Percentiles rank a stretch among this genome's conserved stretches.
phyloP scores from a whole-genome alignment of 2,888 invertebrate genomes.

The Drosophila mercatorum region DNA sequence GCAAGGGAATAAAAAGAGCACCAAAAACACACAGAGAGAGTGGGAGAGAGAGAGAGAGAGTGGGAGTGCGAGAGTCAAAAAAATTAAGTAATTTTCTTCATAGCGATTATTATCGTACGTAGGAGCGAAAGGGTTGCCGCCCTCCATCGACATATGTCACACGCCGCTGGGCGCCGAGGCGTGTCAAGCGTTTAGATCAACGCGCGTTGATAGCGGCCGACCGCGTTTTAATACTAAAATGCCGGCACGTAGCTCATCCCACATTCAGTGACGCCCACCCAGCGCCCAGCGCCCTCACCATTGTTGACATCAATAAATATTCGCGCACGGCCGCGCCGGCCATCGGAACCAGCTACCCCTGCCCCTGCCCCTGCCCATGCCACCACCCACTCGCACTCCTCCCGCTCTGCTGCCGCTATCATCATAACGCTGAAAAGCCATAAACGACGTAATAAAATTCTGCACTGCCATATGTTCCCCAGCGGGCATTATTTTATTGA shows the following conservation, averaged over 20 bases:
- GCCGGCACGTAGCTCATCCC: constrained; percentile 65
- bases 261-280: constrained; percentile 36
- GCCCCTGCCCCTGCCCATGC: neutral
- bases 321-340: constrained; percentile 65
- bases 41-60: neutral
- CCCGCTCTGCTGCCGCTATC: constrained; percentile 30
- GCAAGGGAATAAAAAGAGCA: constrained; percentile 9
- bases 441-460: constrained; percentile 80
- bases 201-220: constrained; percentile 64
- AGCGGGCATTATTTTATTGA: constrained; percentile 80
- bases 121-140: constrained; percentile 65
- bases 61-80: neutral
- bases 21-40: neutral
- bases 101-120: constrained; percentile 63
- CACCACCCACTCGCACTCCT: neutral
- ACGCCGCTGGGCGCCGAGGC: constrained; percentile 62
- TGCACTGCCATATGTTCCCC: constrained; percentile 80
- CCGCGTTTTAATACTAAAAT: constrained; percentile 70
- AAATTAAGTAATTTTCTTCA: constrained; percentile 77
- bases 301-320: constrained; percentile 80
- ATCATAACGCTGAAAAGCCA: constrained; percentile 77
- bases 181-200: constrained; percentile 74
- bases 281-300: neutral
- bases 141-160: constrained; percentile 69
- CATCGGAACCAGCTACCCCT: constrained; percentile 20